A percentile compares a stretch with the other conserved stretches of the same genome.
Evolutionary conservation across 2,797 vertebrate genomes (phyloP).

Genomic region (Decapterus maruadsi): DNA sequence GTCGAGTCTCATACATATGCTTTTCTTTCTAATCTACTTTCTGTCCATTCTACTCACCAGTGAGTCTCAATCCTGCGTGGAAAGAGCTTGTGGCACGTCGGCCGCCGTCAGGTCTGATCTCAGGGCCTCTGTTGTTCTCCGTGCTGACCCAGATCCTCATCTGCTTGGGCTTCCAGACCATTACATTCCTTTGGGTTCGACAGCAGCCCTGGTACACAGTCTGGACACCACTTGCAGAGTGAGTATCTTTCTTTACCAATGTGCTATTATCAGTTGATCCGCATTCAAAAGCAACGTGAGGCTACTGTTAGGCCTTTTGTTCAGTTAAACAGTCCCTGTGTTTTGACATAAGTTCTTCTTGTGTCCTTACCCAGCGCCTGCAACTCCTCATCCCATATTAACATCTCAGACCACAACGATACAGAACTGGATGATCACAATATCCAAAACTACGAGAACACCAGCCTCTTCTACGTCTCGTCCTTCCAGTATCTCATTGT

Average conservation of each 20-base stretch:
- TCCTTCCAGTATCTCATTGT: slow-evolving; percentile 98
- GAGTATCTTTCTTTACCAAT: slow-evolving; percentile 81
- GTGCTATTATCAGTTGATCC: too few relatives aligned
- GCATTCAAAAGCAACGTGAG: too few relatives aligned
- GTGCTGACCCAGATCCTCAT: slow-evolving; percentile 96
- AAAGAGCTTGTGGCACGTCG: slow-evolving; percentile 92
- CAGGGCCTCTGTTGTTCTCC: slow-evolving; percentile 93
- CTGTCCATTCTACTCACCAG: slow-evolving; percentile 72
- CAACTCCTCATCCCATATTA: slow-evolving; percentile 73
- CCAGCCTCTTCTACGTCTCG: slow-evolving; percentile 97
- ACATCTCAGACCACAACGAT: slow-evolving; percentile 76
- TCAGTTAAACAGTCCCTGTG: background rate
- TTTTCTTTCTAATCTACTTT: background rate
- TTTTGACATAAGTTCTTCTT: slow-evolving; percentile 3
- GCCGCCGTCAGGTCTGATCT: slow-evolving; percentile 96
- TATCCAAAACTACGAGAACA: slow-evolving; percentile 96
- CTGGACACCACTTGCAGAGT: slow-evolving; percentile 88
- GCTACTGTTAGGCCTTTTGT: too few relatives aligned
- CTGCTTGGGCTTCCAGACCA: slow-evolving; percentile 92
- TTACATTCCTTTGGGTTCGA: slow-evolving; percentile 92
- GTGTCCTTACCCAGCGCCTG: slow-evolving; percentile 85
- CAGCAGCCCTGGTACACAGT: slow-evolving; percentile 90
- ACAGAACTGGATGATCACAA: slow-evolving; percentile 88
- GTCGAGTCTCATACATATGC: background rate
- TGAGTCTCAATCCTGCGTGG: slow-evolving; percentile 98